Evolutionary conservation across 2,888 invertebrate genomes (phyloP).

Genomic region (Dryocosmus kuriphilus): DNA sequence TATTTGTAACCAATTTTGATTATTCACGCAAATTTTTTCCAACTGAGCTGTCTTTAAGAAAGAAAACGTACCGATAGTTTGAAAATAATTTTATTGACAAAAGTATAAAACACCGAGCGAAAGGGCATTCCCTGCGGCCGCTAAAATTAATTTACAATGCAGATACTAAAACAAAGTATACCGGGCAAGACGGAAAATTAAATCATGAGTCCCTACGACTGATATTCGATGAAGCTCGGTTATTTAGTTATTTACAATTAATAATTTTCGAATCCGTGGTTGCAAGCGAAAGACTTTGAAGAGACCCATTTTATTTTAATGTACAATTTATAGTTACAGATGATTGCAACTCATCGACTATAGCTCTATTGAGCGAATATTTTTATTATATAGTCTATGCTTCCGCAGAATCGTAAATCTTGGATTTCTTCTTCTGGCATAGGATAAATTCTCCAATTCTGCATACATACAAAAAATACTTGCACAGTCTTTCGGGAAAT

Average conservation of each 20-base stretch:
- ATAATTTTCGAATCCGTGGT: not conserved
- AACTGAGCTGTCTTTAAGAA: not conserved
- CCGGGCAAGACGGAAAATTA: no score
- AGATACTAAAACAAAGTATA: no score
- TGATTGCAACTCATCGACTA: not conserved
- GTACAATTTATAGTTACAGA: not conserved
- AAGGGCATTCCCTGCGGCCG: conserved; percentile 38
- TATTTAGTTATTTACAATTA: not conserved
- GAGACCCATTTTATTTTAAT: not conserved
- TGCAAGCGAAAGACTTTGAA: not conserved
- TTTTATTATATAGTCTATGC: conserved; percentile 9
- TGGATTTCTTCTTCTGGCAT: conserved; percentile 28
- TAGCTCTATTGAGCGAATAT: not conserved
- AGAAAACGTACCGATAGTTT: conserved; percentile 38
- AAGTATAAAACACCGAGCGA: conserved; percentile 62
- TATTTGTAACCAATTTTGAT: not conserved
- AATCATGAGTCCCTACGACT: not conserved
- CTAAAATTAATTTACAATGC: conserved; percentile 5
- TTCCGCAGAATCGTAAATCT: conserved; percentile 26
- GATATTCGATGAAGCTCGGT: not conserved
- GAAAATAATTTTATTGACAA: conserved; percentile 59
- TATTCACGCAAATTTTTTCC: not conserved
- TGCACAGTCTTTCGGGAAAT: conserved; percentile 47
- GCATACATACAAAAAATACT: conserved; percentile 14
- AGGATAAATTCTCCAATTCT: conserved; percentile 24